Conservation (phyloP, 2,888 invertebrate genomes). For the Drosophila seclusa region DNA sequence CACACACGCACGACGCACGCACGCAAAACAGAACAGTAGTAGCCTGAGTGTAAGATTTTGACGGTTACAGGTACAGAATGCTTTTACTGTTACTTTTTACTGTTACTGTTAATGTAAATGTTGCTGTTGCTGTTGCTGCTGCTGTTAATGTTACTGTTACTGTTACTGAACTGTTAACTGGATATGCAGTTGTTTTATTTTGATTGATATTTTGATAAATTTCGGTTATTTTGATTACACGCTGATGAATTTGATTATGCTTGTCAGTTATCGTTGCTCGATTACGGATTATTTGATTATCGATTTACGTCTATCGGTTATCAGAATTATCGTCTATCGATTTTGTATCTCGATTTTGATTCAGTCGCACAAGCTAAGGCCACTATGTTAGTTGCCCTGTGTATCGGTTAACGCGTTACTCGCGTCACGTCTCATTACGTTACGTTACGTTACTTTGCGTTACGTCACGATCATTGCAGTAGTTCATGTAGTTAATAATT, state of each 20-base stretch:
- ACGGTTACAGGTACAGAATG: conserved; percentile 21
- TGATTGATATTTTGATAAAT: conserved; percentile 18
- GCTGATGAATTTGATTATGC: conserved; percentile 25
- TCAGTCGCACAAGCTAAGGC: conserved; percentile 80
- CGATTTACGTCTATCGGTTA: conserved; percentile 36
- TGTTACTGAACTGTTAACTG: neutral
- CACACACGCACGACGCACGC: conserved; percentile 76
- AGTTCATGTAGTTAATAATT: conserved; percentile 66
- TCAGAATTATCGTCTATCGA: conserved; percentile 51
- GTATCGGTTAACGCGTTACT: conserved; percentile 35
- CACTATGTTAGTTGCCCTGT: conserved; percentile 64
- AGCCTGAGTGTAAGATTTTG: conserved; percentile 54
- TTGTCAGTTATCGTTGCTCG: conserved; percentile 35
- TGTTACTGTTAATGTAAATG: conserved; percentile 18
- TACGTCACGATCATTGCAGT: conserved; percentile 52
- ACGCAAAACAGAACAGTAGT: conserved; percentile 66
- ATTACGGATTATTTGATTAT: conserved; percentile 38
- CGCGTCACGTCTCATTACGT: conserved; percentile 49
- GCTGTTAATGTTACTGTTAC: neutral
- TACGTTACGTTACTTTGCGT: conserved; percentile 13
- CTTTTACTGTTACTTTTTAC: neutral
- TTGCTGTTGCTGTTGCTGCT: conserved; percentile 34
- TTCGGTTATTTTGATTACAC: conserved; percentile 33
- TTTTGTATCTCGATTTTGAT: conserved; percentile 52
- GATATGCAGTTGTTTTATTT: neutral